Evolutionary conservation across 2,888 invertebrate species (phyloP), one percentile per base, ranked within the genome.

Genomic region (Tortrix viridana): DNA sequence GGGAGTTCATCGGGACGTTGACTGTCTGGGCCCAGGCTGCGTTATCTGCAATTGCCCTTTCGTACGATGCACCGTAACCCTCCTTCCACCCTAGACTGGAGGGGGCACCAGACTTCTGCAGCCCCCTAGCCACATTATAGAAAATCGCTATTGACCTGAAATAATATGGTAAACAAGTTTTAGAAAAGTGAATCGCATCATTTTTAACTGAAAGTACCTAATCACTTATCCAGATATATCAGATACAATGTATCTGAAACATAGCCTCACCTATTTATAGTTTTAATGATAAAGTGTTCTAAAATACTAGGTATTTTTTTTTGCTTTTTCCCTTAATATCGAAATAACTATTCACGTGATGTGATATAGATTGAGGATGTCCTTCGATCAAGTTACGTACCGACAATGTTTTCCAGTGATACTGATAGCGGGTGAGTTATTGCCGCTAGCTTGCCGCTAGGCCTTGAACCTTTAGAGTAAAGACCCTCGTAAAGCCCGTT

Each of bases 31-130:
- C 79, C 83, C 81, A 79, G 87, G 84, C 79, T 82, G 86, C 83
- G 86, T 86, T 90, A 90, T 92, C 91, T 90, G 91, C 91, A 91
- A 88, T 92, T 89, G 90, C 92, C 92, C 92, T 92, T 90, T 89
- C 83, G 88, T 88, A 86, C 89, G 88, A 88, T 91, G 90, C 89
- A 88, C 90, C 80, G 84, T 86, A 82, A 81, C 88, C 86, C 87
- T 84, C 87, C 87, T 84, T 87, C 74, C 85, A 84, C 86, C 88
- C 89, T 82, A 77, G 73, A 70, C 69, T 72, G 69, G 74, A 71
- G 80, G 80, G 75, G 78, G 74, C 72, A 77, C 70, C 81, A 85
- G 84, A 84, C 86, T 79, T 77, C 85, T 82, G 86, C 84, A 86
- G 74, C 84, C 85, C 82, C 82, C 85, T 75, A 71, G 70, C 72